Base-by-base conservation (phyloP, 2,113 vertebrate species). In the Galemys pyrenaicus region DNA sequence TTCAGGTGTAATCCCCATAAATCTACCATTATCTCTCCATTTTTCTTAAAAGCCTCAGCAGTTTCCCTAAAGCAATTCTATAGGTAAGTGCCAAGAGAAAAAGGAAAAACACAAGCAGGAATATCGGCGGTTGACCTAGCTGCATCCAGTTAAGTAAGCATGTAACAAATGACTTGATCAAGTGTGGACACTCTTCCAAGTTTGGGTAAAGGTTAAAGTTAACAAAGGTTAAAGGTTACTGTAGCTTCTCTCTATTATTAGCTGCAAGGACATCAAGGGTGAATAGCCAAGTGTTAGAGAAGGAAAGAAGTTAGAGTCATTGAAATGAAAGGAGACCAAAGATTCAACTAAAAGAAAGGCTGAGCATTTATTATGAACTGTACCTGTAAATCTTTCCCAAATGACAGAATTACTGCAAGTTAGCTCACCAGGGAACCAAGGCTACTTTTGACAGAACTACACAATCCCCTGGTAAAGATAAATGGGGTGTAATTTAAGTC, bases 401-500 rank as follows among this genome's bases (percentile, higher is more conserved):
- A 87, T 65, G 60, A 13, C 64, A 94, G 91, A 80, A 83, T 77
- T 92, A 80, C 30, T 81, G 15, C 60, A 89, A 81, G 54, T 87
- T 89, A 89, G 49, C 68, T 93, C 87, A 84, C 70, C 8, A 64
- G 94, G 77, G 77, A 89, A 62, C 71, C 51, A 77, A 84, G 41
- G 56, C 93, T 46, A 93, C 71, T 96, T 96, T 73, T 87, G 79
- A 95, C 80, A 95, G 94, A 96, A 60, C 28, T 90, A 89, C 39
- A 87, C 44, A 95, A 78, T 97, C 56, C 83, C 89, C 39, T 84
- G 83, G 89, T 92, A 73, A 93, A 93, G 95, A 95, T 92, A 89
- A 95, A 96, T 85, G 77, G 78, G 44, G 49, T 89, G 4, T 93
- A 92, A 96, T 95, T 97, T 97, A 96, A 93, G 94, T 89, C 92